These are phyloP conservation scores for Pseudobourletiella spinata DNA, from an alignment of 1,140 invertebrate species.

Conservation along the genomic window DNA sequence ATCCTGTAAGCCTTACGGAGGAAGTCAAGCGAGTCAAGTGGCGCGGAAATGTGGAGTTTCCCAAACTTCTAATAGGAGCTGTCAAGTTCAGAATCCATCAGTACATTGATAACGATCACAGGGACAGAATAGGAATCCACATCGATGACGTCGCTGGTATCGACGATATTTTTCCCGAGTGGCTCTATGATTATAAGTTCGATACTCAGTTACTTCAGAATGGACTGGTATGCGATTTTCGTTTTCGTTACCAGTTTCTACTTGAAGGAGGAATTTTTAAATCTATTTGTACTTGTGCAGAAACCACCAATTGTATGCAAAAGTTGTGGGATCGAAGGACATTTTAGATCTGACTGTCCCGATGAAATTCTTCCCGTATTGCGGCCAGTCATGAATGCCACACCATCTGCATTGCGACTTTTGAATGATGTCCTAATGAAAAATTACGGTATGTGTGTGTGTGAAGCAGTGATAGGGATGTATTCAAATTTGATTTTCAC, in stretches of 20 bases:
- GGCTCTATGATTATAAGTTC: conserved; percentile 20
- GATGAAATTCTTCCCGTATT: conserved; percentile 46
- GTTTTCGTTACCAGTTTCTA: neutral
- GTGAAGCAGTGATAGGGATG: too few species aligned
- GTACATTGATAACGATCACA: neutral
- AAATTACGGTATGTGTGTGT: conserved; percentile 19
- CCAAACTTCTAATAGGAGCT: neutral
- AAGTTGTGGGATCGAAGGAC: conserved; percentile 48
- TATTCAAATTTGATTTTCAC: conserved; percentile 1
- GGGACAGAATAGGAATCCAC: neutral
- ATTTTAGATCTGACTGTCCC: conserved; percentile 47
- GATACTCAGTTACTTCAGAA: conserved; percentile 19
- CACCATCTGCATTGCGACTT: conserved; percentile 37
- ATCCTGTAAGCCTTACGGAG: neutral
- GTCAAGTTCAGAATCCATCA: neutral
- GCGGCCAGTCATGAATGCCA: conserved; percentile 37
- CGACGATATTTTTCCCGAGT: neutral
- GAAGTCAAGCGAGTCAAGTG: neutral
- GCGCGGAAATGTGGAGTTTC: neutral
- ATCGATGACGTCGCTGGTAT: neutral
- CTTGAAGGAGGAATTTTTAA: too few species aligned
- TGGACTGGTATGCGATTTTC: conserved; percentile 16
- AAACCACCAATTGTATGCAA: conserved; percentile 45
- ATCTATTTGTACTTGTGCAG: conserved; percentile 36
- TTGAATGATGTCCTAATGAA: conserved; percentile 35